These are phyloP conservation scores for Esperia sulphurella DNA, from an alignment of 2,888 invertebrate genomes.

Conservation along the genomic window DNA sequence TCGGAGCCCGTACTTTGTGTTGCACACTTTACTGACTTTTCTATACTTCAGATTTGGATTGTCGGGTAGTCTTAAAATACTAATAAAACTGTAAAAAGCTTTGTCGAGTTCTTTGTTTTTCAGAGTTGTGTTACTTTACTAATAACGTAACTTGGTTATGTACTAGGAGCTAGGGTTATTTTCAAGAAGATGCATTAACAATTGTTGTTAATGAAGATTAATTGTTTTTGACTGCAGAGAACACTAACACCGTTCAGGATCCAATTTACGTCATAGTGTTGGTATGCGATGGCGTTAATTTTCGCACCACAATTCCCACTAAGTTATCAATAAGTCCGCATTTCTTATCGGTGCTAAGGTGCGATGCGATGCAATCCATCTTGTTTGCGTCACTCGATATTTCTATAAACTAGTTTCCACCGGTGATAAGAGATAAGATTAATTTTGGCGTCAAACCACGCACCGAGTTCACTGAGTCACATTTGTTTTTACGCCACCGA, in stretches of 20 bases:
- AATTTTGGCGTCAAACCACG: conserved; percentile 46
- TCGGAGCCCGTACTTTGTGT: too few species aligned
- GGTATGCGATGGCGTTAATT: not conserved
- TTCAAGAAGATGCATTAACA: too few species aligned
- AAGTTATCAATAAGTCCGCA: not conserved
- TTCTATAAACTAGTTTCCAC: conserved; percentile 54
- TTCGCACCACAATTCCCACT: not conserved
- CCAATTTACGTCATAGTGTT: too few species aligned
- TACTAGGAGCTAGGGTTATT: too few species aligned
- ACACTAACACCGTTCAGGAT: too few species aligned
- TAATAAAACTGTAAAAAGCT: too few species aligned
- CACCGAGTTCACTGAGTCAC: not conserved
- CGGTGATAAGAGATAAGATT: conserved; percentile 42
- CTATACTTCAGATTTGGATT: too few species aligned
- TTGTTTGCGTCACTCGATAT: conserved; percentile 30
- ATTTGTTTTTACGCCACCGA: not conserved
- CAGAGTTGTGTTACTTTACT: not conserved
- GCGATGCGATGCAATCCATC: conserved; percentile 6
- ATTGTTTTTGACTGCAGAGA: too few species aligned
- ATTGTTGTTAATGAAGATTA: too few species aligned
- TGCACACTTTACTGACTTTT: too few species aligned
- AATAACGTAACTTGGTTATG: not conserved
- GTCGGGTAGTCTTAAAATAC: too few species aligned
- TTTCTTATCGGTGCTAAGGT: not conserved
- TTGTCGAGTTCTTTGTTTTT: too few species aligned